Evolutionary conservation across 1,140 invertebrate genomes (phyloP).

Genomic region (Drosophila auraria): DNA sequence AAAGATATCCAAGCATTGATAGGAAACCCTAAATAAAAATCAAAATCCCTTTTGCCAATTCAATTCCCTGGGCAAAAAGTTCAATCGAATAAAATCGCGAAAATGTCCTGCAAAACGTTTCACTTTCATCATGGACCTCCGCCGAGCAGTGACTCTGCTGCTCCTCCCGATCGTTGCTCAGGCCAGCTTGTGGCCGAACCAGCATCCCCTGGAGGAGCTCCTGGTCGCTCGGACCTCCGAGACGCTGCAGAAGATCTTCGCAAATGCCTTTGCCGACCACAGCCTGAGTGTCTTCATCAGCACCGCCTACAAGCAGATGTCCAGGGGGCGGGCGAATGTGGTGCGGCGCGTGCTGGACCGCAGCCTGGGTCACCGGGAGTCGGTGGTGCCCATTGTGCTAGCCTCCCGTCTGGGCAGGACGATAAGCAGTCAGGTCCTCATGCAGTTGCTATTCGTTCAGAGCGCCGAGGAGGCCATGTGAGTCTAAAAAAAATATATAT

Average conservation of each 20-base stretch:
- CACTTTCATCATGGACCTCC: slow-evolving; percentile 19
- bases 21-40: not conserved
- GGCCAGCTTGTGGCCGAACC: not conserved
- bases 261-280: slow-evolving; percentile 18
- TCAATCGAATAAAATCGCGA: slow-evolving; percentile 16
- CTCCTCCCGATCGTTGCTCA: not conserved
- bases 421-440: not conserved
- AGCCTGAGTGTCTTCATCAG: slow-evolving; percentile 45
- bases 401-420: not conserved
- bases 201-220: slow-evolving; percentile 5
- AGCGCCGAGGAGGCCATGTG: slow-evolving; percentile 18
- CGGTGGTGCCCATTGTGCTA: slow-evolving; percentile 43
- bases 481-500: not conserved
- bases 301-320: slow-evolving; percentile 41
- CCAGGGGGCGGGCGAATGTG: not conserved
- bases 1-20: not conserved
- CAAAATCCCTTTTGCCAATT: not conserved
- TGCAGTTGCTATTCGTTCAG: slow-evolving; percentile 48
- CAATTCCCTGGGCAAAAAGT: slow-evolving; percentile 4
- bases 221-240: not conserved
- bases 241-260: slow-evolving; percentile 29
- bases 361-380: not conserved
- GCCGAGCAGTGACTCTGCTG: not conserved
- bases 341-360: slow-evolving; percentile 19
- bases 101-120: not conserved